Percentiles rank a stretch among this genome's conserved stretches.
Evolutionary conservation across 2,888 invertebrate genomes (phyloP).

Genomic region (Torymus aiolomorphi): DNA sequence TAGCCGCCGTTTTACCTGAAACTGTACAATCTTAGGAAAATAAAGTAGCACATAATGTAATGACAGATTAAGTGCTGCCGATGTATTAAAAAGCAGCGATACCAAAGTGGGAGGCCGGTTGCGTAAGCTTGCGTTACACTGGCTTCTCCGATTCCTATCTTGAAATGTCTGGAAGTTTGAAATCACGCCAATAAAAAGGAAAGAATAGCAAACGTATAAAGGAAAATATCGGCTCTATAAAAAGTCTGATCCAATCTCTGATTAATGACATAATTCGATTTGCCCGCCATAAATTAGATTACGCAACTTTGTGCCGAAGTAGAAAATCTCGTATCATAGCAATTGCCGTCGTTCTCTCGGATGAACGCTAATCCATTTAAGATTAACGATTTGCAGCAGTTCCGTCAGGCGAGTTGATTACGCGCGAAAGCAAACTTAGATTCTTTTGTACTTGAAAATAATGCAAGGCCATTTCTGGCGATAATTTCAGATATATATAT

Average conservation of each 20-base stretch:
- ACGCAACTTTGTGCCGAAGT: neutral
- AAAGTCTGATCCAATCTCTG: too few relatives aligned
- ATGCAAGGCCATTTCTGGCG: too few relatives aligned
- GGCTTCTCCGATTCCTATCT: conserved; percentile 25
- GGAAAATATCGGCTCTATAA: too few relatives aligned
- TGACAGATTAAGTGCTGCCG: conserved; percentile 33
- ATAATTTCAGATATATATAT: too few relatives aligned
- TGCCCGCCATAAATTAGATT: neutral
- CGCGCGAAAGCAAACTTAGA: too few relatives aligned
- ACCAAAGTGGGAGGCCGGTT: neutral
- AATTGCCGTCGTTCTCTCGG: neutral
- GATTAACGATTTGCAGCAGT: neutral
- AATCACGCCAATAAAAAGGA: conserved; percentile 10
- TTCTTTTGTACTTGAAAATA: too few relatives aligned
- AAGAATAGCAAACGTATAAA: neutral
- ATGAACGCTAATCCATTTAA: neutral
- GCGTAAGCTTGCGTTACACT: conserved; percentile 10
- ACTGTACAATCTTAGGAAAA: too few relatives aligned
- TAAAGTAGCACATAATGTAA: conserved; percentile 26
- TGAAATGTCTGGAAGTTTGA: conserved; percentile 11
- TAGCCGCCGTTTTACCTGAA: too few relatives aligned
- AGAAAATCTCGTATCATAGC: neutral
- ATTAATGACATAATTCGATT: too few relatives aligned
- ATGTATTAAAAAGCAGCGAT: neutral
- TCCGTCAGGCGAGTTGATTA: neutral